Percentiles rank a stretch among this genome's conserved stretches.
These are phyloP conservation scores for Heliocidaris erythrogramma DNA, from an alignment of 35 echinoderm and acorn worm species.

Conservation along the genomic window DNA sequence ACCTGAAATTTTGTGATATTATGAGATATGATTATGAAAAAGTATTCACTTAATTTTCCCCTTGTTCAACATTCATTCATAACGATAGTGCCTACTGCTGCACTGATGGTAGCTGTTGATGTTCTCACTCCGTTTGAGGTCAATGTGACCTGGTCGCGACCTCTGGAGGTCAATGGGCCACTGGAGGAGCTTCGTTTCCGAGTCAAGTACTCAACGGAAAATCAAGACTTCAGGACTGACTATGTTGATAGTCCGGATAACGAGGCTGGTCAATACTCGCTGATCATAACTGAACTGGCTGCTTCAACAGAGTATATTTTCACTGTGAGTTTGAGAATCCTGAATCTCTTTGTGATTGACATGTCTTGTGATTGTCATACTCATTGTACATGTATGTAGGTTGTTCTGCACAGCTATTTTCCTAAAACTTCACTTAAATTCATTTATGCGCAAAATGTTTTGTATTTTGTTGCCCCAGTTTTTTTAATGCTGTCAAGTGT, in stretches of 20 bases:
- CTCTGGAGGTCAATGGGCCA: constrained; percentile 60
- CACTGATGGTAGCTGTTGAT: constrained; percentile 39
- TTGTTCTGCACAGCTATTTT: no score
- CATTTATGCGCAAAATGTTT: no score
- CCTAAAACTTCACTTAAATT: no score
- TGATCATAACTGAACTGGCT: neutral
- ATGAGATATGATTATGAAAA: no score
- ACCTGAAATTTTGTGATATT: no score
- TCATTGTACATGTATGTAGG: no score
- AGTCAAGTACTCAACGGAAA: neutral
- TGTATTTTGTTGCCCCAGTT: no score
- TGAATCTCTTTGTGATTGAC: no score
- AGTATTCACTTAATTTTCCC: no score
- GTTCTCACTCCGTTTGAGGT: constrained; percentile 50
- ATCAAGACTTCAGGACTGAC: neutral
- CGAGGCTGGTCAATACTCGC: neutral
- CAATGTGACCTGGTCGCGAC: constrained; percentile 58
- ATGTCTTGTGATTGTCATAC: no score
- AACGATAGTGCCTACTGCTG: constrained; percentile 67
- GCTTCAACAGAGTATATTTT: constrained; percentile 45
- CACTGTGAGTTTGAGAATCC: constrained; percentile 27
- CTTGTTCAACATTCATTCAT: neutral
- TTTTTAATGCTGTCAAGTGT: no score
- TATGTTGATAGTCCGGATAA: neutral
- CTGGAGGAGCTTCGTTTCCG: constrained; percentile 47